These are phyloP conservation scores for Chelonoidis abingdonii DNA, from an alignment of 2,113 vertebrate species.

Conservation along the genomic window DNA sequence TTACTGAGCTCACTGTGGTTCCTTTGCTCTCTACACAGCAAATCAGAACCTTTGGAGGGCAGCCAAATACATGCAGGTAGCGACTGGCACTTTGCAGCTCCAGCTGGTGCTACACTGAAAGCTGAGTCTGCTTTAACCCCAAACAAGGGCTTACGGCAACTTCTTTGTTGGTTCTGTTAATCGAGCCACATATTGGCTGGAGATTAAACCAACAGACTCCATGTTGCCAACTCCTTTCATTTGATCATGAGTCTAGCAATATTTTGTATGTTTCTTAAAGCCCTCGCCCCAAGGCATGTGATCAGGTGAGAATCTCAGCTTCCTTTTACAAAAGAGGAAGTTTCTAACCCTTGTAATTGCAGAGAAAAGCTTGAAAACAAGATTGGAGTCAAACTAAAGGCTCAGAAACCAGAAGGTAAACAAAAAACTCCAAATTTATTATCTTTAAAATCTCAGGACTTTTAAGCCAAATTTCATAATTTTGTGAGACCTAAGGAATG, in stretches of 20 bases:
- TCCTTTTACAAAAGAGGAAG: background rate
- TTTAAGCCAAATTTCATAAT: background rate
- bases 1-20: accelerated
- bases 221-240: background rate
- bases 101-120: background rate
- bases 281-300: background rate
- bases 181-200: constrained; percentile 8
- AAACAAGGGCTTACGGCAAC: constrained; percentile 11
- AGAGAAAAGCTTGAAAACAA: background rate
- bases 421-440: background rate
- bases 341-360: background rate
- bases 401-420: background rate
- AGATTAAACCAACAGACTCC: background rate
- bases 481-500: background rate
- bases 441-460: background rate
- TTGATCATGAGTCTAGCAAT: accelerated
- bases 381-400: background rate
- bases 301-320: background rate
- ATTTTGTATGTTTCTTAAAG: constrained; percentile 8
- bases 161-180: background rate
- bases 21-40: background rate
- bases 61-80: background rate
- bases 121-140: background rate
- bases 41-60: background rate
- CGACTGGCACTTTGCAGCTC: background rate